Evolutionary conservation across 1,140 invertebrate genomes (phyloP).

Genomic region (Paramacrobiotus metropolitanus): DNA sequence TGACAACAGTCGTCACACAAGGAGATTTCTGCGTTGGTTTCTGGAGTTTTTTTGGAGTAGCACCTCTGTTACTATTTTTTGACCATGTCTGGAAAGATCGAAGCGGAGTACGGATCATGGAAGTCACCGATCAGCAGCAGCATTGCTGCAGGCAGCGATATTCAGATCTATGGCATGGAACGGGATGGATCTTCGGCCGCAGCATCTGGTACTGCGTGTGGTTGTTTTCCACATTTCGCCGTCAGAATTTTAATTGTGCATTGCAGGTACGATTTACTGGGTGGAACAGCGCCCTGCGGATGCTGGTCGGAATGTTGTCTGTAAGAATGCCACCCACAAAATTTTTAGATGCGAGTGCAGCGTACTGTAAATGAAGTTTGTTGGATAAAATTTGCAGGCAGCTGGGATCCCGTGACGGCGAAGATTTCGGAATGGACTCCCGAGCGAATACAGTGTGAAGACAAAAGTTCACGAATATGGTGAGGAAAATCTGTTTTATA

Average conservation of each 20-base stretch:
- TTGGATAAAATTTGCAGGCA: not conserved
- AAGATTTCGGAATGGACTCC: not conserved
- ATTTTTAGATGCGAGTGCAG: too few species aligned
- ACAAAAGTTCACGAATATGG: constrained; percentile 3
- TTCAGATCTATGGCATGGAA: not conserved
- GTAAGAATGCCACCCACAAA: too few species aligned
- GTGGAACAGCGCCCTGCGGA: not conserved
- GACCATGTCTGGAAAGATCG: too few species aligned
- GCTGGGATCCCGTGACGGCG: not conserved
- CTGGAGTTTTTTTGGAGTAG: too few species aligned
- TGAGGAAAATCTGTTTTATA: too few species aligned
- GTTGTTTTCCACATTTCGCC: not conserved
- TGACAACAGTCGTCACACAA: too few species aligned
- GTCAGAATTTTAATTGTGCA: not conserved
- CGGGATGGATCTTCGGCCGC: not conserved
- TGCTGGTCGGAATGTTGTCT: not conserved
- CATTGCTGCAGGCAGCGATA: not conserved
- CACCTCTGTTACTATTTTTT: too few species aligned
- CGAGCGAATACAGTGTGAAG: not conserved
- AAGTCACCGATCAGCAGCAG: not conserved
- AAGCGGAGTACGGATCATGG: not conserved
- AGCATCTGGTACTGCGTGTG: not conserved
- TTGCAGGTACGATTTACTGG: not conserved
- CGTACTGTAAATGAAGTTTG: too few species aligned
- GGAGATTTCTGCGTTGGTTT: too few species aligned